These are phyloP conservation scores for Cercopithecus mitis DNA, from an alignment of 2,797 vertebrate species.

Conservation along the genomic window DNA sequence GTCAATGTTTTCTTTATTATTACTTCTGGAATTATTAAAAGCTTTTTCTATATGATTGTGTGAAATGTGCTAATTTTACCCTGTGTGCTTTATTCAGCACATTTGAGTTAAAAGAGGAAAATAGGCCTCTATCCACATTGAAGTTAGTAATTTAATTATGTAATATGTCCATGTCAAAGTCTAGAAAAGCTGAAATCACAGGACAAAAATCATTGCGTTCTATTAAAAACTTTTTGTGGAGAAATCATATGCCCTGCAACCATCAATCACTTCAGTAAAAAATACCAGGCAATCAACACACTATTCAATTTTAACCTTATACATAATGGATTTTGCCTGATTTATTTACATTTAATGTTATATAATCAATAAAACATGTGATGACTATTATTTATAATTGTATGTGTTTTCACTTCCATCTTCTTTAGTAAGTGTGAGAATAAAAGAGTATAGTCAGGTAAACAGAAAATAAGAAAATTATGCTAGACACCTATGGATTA, in stretches of 20 bases:
- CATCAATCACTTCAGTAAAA: background rate
- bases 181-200: background rate
- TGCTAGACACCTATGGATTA: background rate
- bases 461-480: background rate
- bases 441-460: background rate
- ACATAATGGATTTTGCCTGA: background rate
- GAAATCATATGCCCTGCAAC: background rate
- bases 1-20: background rate
- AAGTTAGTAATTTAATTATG: background rate
- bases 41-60: background rate
- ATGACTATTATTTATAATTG: background rate
- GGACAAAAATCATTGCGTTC: background rate
- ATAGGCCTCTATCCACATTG: background rate
- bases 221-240: background rate
- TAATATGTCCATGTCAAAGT: background rate
- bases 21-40: background rate
- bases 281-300: background rate
- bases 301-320: background rate
- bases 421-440: background rate
- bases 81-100: background rate
- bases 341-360: background rate
- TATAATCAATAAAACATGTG: background rate
- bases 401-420: background rate
- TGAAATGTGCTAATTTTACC: background rate
- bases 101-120: background rate